These are phyloP conservation scores for Stomatorhinus ivindoensis DNA, from an alignment of 2,113 vertebrate species.

Conservation along the genomic window DNA sequence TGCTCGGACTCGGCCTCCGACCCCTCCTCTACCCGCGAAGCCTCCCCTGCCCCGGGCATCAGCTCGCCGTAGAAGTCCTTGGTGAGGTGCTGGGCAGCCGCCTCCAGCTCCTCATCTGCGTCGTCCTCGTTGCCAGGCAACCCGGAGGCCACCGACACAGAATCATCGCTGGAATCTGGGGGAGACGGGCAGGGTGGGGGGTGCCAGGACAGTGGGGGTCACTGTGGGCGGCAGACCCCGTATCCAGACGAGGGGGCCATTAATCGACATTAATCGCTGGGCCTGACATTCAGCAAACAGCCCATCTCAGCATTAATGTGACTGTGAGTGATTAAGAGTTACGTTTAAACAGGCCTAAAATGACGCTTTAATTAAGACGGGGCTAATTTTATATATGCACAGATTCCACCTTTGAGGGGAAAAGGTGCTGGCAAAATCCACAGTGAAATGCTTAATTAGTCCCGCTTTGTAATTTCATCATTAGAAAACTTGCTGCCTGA, in stretches of 20 bases:
- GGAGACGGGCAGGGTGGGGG: neutral
- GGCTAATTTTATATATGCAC: neutral
- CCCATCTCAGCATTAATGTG: neutral
- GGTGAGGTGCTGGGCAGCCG: conserved; percentile 78
- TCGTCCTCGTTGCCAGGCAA: conserved; percentile 57
- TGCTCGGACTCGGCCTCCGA: conserved; percentile 23
- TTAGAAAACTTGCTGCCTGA: neutral
- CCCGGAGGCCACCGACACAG: conserved; percentile 46
- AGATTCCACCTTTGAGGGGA: neutral
- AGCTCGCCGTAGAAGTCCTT: conserved; percentile 70
- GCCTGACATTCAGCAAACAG: neutral
- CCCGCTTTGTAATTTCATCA: conserved; percentile 4
- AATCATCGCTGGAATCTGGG: conserved; percentile 64
- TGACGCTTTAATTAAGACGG: conserved; percentile 15
- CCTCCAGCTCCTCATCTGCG: conserved; percentile 77
- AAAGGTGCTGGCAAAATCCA: neutral
- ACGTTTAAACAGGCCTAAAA: conserved; percentile 8
- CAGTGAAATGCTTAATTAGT: conserved; percentile 7
- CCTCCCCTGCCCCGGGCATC: conserved; percentile 43
- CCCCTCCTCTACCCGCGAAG: conserved; percentile 29
- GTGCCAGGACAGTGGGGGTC: neutral
- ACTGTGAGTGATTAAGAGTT: conserved; percentile 14
- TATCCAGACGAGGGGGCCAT: neutral
- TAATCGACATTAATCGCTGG: neutral
- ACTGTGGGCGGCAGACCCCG: neutral